phyloP scores from a whole-genome alignment of 2,797 vertebrate genomes.

The Etheostoma perlongum region DNA sequence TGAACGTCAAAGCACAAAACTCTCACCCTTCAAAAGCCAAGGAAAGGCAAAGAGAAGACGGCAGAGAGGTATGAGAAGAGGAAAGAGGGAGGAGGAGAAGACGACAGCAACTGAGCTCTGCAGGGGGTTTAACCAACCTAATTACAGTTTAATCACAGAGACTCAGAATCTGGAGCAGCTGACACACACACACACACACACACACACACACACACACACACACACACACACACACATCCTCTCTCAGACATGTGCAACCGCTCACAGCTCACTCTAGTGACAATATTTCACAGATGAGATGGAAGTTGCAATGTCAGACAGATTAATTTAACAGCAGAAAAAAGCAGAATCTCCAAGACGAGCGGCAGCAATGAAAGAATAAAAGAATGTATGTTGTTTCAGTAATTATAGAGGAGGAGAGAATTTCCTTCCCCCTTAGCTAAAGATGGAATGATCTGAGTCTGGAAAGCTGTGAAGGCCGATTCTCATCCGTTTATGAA shows the following conservation, averaged over 20 bases:
- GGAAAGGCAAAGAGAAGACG: constrained; percentile 58
- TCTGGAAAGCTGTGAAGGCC: constrained; percentile 61
- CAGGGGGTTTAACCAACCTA: constrained; percentile 85
- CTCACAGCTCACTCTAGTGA: constrained; percentile 61
- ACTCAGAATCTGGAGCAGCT: constrained; percentile 81
- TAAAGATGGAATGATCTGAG: constrained; percentile 54
- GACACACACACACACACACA: constrained; percentile 43
- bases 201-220: constrained; percentile 41
- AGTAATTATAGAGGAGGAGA: constrained; percentile 72
- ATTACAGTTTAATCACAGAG: constrained; percentile 86
- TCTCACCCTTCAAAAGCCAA: constrained; percentile 58
- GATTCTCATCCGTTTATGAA: constrained; percentile 55
- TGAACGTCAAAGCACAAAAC: constrained; percentile 62
- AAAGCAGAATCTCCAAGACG: constrained; percentile 43
- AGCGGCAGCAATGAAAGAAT: constrained; percentile 56
- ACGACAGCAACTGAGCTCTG: constrained; percentile 78
- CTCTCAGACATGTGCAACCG: constrained; percentile 45
- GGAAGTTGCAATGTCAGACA: constrained; percentile 76
- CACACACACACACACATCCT: constrained; percentile 41
- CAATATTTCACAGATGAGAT: constrained; percentile 68
- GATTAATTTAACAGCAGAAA: constrained; percentile 62
- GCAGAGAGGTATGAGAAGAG: constrained; percentile 49
- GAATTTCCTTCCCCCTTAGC: constrained; percentile 47
- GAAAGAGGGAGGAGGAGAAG: constrained; percentile 64
- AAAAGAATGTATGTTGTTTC: constrained; percentile 66